A percentile compares a stretch with the other conserved stretches of the same genome.
phyloP scores from a whole-genome alignment of 1,140 invertebrate species.

The Anthonomus grandis region DNA sequence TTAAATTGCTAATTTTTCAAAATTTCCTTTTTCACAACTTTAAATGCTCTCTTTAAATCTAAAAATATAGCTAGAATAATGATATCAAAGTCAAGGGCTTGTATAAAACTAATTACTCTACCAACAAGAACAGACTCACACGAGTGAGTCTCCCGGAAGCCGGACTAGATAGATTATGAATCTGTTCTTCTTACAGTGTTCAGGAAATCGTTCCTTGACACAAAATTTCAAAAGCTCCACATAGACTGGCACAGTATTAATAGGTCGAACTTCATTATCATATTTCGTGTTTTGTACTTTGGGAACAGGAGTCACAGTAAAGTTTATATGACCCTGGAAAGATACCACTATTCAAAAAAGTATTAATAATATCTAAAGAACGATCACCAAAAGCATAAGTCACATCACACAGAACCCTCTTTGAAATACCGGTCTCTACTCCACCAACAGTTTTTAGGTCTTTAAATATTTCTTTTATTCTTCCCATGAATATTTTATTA shows the following conservation, averaged over 20 bases:
- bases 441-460: slow-evolving; percentile 4
- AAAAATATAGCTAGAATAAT: slow-evolving; percentile 19
- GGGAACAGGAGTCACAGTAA: slow-evolving; percentile 12
- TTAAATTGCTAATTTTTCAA: no score
- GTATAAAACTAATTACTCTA: neutral
- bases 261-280: slow-evolving; percentile 12
- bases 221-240: slow-evolving; percentile 21
- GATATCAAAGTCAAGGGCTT: slow-evolving; percentile 2
- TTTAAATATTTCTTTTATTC: no score
- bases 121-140: slow-evolving; percentile 7
- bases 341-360: neutral
- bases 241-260: no score
- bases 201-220: slow-evolving; percentile 15
- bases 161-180: slow-evolving; percentile 14
- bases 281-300: no score
- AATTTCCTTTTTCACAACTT: slow-evolving; percentile 17
- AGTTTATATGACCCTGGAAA: slow-evolving; percentile 2
- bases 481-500: no score
- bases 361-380: neutral
- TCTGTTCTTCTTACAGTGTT: slow-evolving; percentile 8
- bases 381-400: neutral
- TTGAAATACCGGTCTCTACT: neutral
- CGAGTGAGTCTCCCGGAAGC: slow-evolving; percentile 13
- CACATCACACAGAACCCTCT: neutral
- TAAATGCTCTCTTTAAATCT: slow-evolving; percentile 26